Evolutionary conservation across 1,140 invertebrate species (phyloP), one percentile per base, ranked within the genome.

Genomic region (Holcopasites calliopsidis): DNA sequence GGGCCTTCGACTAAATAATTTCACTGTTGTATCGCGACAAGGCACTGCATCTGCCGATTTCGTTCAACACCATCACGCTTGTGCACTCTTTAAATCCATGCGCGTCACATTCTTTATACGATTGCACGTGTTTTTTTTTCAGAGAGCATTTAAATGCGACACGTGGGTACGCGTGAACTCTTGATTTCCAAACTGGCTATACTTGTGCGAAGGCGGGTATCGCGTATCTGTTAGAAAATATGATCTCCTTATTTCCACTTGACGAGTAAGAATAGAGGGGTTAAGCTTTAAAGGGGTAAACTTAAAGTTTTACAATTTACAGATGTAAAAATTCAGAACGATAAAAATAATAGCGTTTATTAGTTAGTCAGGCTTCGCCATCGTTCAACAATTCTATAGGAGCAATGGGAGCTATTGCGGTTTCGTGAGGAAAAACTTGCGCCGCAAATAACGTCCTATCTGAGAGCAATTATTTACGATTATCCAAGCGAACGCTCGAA

Each of bases 391-490:
- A 3, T 28, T 13, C 23, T 23, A 13, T 3, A 49, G 26, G 35
- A 23, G 33, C 52, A 62, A 49, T 40, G 47, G 13, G 28, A 40
- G 60, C n/a, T 64, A 64, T 62, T 64, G 35, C 49, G 26, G 49
- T 40, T 54, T 44, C 42, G 31, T 16, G 10, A 6, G 11, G 57
- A 2, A 5, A 26, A 23, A 23, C 23, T 64, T 64, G 35, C 49
- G 28, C 60, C 58, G 60, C 35, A 64, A 73, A 73, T 44, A 73
- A 64, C 58, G n/a, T 31, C 23, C 70, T 73, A 73, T 73, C 70
- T 64, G 35, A 65, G 33, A 65, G 65, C 71, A 73, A 65, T 73
- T 73, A 73, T 55, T 65, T 73, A 65, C 60, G 64, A 75, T 78
- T 78, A 81, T 70, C 58, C 69, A 73, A n/a, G n/a, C 62, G 61